Evolutionary conservation across 2,888 invertebrate species (phyloP), one percentile per base, ranked within the genome.

Genomic region (Craniophora ligustri): DNA sequence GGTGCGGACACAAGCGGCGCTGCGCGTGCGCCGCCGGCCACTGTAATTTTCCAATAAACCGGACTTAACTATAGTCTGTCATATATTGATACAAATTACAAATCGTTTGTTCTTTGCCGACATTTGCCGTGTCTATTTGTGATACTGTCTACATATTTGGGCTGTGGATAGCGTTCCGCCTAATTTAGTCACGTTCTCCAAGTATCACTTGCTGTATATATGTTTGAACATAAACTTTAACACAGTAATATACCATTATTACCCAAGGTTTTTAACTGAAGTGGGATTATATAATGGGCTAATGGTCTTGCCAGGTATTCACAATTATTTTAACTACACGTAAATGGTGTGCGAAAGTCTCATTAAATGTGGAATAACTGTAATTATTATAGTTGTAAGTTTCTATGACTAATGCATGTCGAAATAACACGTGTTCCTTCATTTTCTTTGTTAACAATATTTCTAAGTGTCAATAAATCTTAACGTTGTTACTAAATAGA

Each of bases 1-100:
- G 60, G 62, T 58, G 44, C 31, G 49, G 58, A 73, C 71, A 76
- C 76, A 70, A 74, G 73, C 76, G 57, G 71, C 66, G 51, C 16
- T 41, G 51, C 58, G 65, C 56, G 47, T 34, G 56, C 48, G 56
- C 50, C 32, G 28, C 39, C 71, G 44, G 61, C 55, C 63, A 62
- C 69, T 46, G 79, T 82, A 72, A 82, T 82, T 82, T 80, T 80
- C 80, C 83, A 74, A 81, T 78, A 75, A 67, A 74, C 57, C 57
- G 39, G 35, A 72, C 57, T 57, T 53, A 70, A 55, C 61, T 60
- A 53, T 57, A 60, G 34, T 65, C 46, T 49, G 55, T 73, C 51
- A 48, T 60, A 50, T 61, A 51, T 62, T 62, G 50, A 60, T 39
- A 48, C 44, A 44, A 56, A 64, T 72, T 66, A 58, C 67, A 60